Evolutionary conservation across 2,888 invertebrate species (phyloP), one percentile per base, ranked within the genome.

Genomic region (Tubulanus polymorphus): DNA sequence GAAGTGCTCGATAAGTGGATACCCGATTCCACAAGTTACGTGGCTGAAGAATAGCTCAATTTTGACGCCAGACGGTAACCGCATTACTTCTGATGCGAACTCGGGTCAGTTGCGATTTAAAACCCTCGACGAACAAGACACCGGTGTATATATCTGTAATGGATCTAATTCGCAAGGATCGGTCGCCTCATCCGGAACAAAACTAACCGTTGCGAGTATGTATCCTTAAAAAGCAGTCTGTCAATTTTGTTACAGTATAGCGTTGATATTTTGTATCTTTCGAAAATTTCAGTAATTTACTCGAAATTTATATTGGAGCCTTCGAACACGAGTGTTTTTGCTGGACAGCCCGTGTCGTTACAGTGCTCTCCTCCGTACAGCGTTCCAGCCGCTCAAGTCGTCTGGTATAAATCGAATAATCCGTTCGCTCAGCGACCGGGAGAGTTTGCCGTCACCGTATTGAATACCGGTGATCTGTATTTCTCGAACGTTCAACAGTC

Each of bases 291-390:
- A 74, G 74, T 63, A 55, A 52, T 75, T 26, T 67, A 65, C 3
- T 26, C 68, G 15, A 55, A 55, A 8, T 75, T 75, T 54, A 48
- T 32, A 26, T 54, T 53, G 23, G 54, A 67, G n/a, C 74, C 75
- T 15, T 41, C 56, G 3, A 63, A 66, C 48, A 55, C 64, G 5
- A 63, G 48, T 51, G 62, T 63, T 2, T 58, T 70, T 15, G 70
- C 71, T 27, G 73, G 74, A 1, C 63, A 65, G 25, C 57, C 66
- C 20, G 68, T 70, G n/a, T 65, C 66, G 18, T 63, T 78, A 18
- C 63, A 61, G 10, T 79, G 79, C 59, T 64, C 64, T 15, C 73
- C 77, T 32, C 76, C 76, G n/a, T 54, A 60, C 57, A 75, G 75
- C 47, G 61, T 67, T 32, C 77, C 77, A 8, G 58, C 69, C 2